phyloP scores from a whole-genome alignment of 23 tunicate genomes.

The Trididemnum nubilum region DNA sequence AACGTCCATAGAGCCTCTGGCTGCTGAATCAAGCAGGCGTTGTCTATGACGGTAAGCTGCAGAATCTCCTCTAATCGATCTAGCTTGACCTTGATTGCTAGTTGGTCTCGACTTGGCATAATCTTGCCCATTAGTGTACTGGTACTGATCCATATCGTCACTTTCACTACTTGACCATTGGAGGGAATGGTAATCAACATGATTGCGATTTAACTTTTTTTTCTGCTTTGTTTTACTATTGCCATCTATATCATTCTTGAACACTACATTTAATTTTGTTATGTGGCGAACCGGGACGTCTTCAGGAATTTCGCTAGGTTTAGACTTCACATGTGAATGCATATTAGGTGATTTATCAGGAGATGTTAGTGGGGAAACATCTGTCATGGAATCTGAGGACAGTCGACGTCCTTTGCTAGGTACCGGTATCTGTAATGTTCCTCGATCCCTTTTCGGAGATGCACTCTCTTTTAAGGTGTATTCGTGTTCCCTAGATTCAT shows the following conservation, averaged over 20 bases:
- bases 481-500: constrained; percentile 1
- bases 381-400: constrained; percentile 72
- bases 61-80: not conserved
- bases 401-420: constrained; percentile 1
- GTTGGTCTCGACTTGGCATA: not conserved
- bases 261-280: constrained; percentile 49
- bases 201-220: not conserved
- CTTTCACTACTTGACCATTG: constrained; percentile 31
- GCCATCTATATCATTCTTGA: not conserved
- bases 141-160: not conserved
- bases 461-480: not conserved
- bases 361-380: constrained; percentile 71
- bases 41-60: constrained; percentile 60
- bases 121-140: too few relatives aligned
- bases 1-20: constrained; percentile 67
- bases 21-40: constrained; percentile 73
- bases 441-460: not conserved
- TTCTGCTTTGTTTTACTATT: not conserved
- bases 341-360: constrained; percentile 53
- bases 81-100: not conserved
- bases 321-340: too few relatives aligned
- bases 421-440: not conserved
- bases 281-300: constrained; percentile 28
- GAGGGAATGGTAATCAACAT: not conserved
- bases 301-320: not conserved